A percentile compares a stretch with the other conserved stretches of the same genome.
Conservation (phyloP, 2,888 invertebrate species). For the Ornithoptera priamus region DNA sequence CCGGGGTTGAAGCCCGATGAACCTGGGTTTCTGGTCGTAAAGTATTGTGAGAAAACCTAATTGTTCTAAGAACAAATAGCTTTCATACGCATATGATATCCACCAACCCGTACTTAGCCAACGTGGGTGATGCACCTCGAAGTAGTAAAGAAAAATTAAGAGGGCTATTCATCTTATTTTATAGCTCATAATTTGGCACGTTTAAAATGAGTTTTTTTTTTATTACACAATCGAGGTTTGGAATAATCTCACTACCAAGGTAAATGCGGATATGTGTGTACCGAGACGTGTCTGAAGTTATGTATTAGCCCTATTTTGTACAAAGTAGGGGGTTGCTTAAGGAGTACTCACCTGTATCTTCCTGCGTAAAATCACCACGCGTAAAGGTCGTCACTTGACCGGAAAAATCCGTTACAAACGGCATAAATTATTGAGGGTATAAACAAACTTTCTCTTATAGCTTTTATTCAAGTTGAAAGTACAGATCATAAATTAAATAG, state of each 20-base stretch:
- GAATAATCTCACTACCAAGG: not conserved
- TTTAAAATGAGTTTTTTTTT: no score
- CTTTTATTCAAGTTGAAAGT: not conserved
- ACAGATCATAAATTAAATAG: not conserved
- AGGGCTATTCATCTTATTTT: no score
- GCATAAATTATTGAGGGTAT: constrained; percentile 32
- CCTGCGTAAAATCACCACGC: constrained; percentile 53
- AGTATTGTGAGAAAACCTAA: no score
- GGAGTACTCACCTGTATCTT: constrained; percentile 53
- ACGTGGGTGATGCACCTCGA: no score
- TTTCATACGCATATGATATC: no score
- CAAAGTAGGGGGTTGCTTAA: constrained; percentile 14
- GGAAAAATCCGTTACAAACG: constrained; percentile 69
- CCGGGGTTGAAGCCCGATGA: no score
- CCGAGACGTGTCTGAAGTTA: not conserved
- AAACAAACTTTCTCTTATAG: constrained; percentile 44
- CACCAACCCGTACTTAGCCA: no score
- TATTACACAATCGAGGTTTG: no score
- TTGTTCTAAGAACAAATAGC: no score
- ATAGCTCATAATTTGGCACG: no score
- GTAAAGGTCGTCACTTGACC: constrained; percentile 62
- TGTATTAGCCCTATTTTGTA: not conserved
- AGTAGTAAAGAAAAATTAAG: no score
- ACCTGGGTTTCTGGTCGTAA: no score
- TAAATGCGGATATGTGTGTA: not conserved